These are phyloP conservation scores for Opisthograptis luteolata DNA, from an alignment of 2,888 invertebrate species.

Conservation along the genomic window DNA sequence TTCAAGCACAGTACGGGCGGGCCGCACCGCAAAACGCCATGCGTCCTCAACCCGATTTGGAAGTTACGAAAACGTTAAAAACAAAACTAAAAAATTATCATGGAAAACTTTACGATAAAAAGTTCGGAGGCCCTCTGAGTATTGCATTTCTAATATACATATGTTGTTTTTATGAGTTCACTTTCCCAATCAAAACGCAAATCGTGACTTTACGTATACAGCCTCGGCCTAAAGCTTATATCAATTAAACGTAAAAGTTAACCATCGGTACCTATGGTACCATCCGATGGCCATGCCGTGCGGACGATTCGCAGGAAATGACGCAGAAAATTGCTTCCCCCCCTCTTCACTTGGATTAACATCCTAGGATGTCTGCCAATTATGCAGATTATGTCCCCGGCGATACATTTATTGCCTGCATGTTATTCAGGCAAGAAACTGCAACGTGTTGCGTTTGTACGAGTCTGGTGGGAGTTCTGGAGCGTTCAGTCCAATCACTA, in stretches of 20 bases:
- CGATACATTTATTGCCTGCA: constrained; percentile 65
- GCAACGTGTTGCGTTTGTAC: constrained; percentile 2
- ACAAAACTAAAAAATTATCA: no score
- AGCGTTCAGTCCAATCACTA: background rate
- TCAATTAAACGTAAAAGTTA: constrained; percentile 66
- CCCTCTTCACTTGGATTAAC: constrained; percentile 72
- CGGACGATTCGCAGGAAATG: constrained; percentile 78
- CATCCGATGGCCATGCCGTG: constrained; percentile 60
- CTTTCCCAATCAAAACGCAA: no score
- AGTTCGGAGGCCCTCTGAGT: no score
- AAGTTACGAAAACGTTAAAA: no score
- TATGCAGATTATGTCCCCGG: constrained; percentile 78
- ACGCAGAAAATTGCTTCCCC: constrained; percentile 81
- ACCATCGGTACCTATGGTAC: constrained; percentile 35
- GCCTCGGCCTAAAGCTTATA: constrained; percentile 49
- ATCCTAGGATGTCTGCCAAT: constrained; percentile 80
- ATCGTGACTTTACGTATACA: no score
- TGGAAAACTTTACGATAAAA: no score
- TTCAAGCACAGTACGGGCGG: no score
- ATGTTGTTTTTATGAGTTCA: no score
- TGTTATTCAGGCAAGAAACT: constrained; percentile 12
- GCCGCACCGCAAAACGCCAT: no score
- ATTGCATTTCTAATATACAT: no score
- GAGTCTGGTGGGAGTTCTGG: background rate
- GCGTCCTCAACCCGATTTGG: no score